Evolutionary conservation across 1,140 invertebrate species (phyloP), one percentile per base, ranked within the genome.

Genomic region (Caerostris extrusa): DNA sequence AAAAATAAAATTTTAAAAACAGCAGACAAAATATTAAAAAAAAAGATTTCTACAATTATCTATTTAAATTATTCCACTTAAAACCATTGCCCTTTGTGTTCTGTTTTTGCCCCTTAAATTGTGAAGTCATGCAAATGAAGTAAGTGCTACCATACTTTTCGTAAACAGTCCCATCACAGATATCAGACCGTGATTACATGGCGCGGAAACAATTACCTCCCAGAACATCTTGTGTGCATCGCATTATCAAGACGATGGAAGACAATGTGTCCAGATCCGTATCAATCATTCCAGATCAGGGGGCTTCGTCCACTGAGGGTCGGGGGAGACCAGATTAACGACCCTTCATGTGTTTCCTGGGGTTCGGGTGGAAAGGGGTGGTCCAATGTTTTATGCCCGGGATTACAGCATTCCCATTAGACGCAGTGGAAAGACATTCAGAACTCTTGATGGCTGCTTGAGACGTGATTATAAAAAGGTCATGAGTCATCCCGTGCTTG

Each of bases 271-370:
- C 86, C 34, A 34, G 55, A 85, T 92, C 50, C 60, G 85, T 93
- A 93, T 93, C 91, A 93, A 93, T 93, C 91, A 86, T 93, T 93
- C 64, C 82, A 93, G 81, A 69, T 93, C 91, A 93, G 83, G 61
- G 50, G 67, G 61, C 83, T 86, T 53, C 86, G 61, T 69, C 90
- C 81, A 92, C 90, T 81, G 50, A 60, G 82, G 57, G 50, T 55
- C 60, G 82, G 90, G 90, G 53, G 53, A 17, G 55, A 12, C 14
- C 56, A 77, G 81, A 93, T 93, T 93, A 93, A 93, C 81, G 82
- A 57, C 91, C 71, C n/a, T 87, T 93, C 87, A 93, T 93, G 91
- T 93, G 34, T 82, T 67, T 92, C 17, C 34, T 34, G 67, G 56
- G 77, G 12, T n/a, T 56, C n/a, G 77, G 19, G 83, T 34, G 34